phyloP scores from a whole-genome alignment of 2,888 invertebrate genomes.

The Limnephilus auricula region DNA sequence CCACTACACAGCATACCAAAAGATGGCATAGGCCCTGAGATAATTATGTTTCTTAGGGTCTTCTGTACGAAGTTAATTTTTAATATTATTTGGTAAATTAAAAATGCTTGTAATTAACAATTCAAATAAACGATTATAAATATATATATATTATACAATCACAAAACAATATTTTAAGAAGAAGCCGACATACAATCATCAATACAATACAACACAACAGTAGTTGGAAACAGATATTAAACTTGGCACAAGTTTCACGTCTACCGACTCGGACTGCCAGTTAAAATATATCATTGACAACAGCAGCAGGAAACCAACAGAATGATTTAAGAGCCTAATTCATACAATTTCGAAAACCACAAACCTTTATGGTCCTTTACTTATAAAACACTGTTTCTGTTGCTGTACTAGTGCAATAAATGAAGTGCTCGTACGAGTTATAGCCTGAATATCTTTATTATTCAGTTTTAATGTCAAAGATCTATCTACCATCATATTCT shows the following conservation, averaged over 20 bases:
- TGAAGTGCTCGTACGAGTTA: background rate
- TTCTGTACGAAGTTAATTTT: too few species aligned
- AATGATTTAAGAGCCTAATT: background rate
- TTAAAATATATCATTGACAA: background rate
- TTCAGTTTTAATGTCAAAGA: too few species aligned
- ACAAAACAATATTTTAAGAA: background rate
- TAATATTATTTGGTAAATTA: background rate
- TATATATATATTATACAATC: too few species aligned
- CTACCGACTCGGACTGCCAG: background rate
- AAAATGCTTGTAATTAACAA: background rate
- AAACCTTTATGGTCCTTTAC: background rate
- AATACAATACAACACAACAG: too few species aligned
- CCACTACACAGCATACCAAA: too few species aligned
- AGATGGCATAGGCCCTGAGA: too few species aligned
- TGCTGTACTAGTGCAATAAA: background rate
- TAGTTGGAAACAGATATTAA: background rate
- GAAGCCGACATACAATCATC: background rate
- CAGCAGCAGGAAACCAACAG: background rate
- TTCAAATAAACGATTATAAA: too few species aligned
- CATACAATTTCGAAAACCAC: background rate
- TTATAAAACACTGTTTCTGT: background rate
- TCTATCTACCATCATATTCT: too few species aligned
- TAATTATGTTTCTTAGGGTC: too few species aligned
- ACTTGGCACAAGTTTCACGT: background rate
- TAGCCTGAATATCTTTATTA: background rate